Percentiles rank a stretch among this genome's conserved stretches.
These are phyloP conservation scores for Drosophila helvetica DNA, from an alignment of 2,888 invertebrate species.

Conservation along the genomic window DNA sequence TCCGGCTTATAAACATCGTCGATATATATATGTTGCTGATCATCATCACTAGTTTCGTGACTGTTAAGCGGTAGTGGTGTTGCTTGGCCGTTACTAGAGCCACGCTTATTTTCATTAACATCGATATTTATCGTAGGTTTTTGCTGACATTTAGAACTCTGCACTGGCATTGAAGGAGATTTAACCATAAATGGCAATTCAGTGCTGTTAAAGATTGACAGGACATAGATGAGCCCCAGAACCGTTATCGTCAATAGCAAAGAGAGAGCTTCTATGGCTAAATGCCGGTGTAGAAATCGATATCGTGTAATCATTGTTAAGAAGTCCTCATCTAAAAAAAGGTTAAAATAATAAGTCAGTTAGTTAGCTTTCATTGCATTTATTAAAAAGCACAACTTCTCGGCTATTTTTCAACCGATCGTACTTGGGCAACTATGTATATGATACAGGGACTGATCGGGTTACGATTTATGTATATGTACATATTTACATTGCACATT, in stretches of 20 bases:
- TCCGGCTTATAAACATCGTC: neutral
- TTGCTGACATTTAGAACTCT: neutral
- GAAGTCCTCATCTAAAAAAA: neutral
- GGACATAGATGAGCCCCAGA: neutral
- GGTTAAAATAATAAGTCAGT: neutral
- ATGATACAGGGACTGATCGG: too few species aligned
- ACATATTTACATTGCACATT: too few species aligned
- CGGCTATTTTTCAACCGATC: too few species aligned
- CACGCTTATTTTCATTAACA: neutral
- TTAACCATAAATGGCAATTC: neutral
- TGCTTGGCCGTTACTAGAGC: neutral
- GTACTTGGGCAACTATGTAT: too few species aligned
- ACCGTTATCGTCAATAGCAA: neutral
- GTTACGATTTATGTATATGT: too few species aligned
- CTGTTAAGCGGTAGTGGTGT: neutral
- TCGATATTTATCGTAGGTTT: neutral
- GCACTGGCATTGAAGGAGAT: neutral
- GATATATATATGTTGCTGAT: neutral
- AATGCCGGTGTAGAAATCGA: neutral
- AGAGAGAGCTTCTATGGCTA: slow-evolving; percentile 5
- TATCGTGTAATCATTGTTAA: neutral
- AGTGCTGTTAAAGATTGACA: neutral
- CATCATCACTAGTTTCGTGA: neutral
- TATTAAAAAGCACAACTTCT: neutral
- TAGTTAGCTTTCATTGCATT: neutral